Evolutionary conservation across 23 tunicate genomes (phyloP).

Genomic region (Corella eumyota): DNA sequence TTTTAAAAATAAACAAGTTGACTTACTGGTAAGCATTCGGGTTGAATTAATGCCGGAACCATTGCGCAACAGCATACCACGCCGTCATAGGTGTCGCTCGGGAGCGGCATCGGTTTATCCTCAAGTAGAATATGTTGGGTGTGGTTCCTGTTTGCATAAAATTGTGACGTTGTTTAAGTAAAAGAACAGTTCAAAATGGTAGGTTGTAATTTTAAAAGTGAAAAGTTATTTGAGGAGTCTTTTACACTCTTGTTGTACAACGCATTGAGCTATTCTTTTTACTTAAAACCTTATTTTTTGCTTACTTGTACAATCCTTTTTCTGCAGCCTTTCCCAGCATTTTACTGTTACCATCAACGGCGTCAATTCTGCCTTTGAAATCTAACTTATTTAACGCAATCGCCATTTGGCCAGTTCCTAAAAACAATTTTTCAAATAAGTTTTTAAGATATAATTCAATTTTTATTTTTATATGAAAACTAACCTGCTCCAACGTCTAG

Average conservation of each 20-base stretch:
- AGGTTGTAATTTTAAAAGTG: no score
- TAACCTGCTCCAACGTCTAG: conserved; percentile 67
- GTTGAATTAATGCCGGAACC: conserved; percentile 76
- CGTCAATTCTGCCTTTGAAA: conserved; percentile 38
- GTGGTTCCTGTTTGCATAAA: conserved; percentile 14
- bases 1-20: not conserved
- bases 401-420: conserved; percentile 76
- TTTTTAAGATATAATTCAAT: no score
- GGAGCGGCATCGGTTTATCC: conserved; percentile 44
- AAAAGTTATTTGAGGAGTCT: no score
- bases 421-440: conserved; percentile 1
- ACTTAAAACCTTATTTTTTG: no score
- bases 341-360: conserved; percentile 43
- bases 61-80: conserved; percentile 85
- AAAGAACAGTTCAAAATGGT: no score
- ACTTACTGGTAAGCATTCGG: conserved; percentile 80
- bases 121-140: conserved; percentile 25
- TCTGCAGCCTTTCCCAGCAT: conserved; percentile 53
- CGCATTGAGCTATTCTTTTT: no score
- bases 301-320: conserved; percentile 42
- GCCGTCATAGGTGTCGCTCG: conserved; percentile 50
- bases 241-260: no score
- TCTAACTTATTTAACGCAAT: conserved; percentile 35
- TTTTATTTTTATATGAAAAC: no score
- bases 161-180: no score